A percentile compares a stretch with the other conserved stretches of the same genome.
Conservation (phyloP, 2,888 invertebrate species). For the Globia sparganii region DNA sequence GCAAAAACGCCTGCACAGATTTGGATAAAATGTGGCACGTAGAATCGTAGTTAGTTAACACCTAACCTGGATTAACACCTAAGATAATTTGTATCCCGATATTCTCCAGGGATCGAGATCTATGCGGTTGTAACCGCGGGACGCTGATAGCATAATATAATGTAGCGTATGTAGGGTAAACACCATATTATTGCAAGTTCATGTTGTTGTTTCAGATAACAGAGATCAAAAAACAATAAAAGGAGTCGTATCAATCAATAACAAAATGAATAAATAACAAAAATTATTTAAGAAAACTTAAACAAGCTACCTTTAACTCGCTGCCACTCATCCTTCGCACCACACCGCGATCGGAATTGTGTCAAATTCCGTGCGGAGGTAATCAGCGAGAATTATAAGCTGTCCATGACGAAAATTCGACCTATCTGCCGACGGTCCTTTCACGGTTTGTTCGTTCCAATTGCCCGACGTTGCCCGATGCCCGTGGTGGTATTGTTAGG, state of each 20-base stretch:
- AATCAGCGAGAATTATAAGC: conserved; percentile 76
- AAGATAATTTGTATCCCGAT: no score
- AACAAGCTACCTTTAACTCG: conserved; percentile 7
- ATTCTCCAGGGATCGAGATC: no score
- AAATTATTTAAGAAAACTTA: not conserved
- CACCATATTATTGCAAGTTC: not conserved
- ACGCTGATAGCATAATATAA: not conserved
- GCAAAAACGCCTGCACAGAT: not conserved
- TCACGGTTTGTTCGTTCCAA: conserved; percentile 69
- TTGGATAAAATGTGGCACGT: not conserved
- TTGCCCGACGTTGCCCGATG: conserved; percentile 39
- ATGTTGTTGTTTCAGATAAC: not conserved
- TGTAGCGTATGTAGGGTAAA: not conserved
- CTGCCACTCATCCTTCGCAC: conserved; percentile 32
- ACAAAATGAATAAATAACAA: not conserved
- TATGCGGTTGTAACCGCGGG: no score
- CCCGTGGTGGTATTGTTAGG: conserved; percentile 42
- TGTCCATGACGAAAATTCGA: conserved; percentile 72
- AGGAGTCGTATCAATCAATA: not conserved
- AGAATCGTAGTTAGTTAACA: not conserved
- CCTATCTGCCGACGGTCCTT: conserved; percentile 63
- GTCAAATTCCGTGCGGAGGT: conserved; percentile 73
- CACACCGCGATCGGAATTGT: conserved; percentile 59
- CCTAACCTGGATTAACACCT: not conserved
- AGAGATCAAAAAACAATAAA: not conserved